Conservation (phyloP, 2,113 vertebrate genomes). For the Arizona elegans region DNA sequence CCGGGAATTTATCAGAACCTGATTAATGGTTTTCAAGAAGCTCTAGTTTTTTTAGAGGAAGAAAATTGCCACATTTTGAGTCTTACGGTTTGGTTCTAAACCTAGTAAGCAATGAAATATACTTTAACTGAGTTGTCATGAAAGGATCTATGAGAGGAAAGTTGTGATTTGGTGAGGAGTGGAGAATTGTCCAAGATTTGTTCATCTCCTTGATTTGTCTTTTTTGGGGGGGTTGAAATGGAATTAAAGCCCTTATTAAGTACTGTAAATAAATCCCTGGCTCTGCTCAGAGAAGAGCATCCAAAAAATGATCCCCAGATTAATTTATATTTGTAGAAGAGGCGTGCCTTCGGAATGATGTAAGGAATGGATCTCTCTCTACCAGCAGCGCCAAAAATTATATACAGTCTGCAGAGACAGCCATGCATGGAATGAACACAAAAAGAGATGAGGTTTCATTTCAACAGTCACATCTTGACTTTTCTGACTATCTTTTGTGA, state of each 20-base stretch:
- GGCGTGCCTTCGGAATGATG: not conserved
- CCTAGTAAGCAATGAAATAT: not conserved
- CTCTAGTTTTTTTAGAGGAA: not conserved
- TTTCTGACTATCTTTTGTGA: not conserved
- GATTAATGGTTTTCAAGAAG: not conserved
- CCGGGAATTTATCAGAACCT: not conserved
- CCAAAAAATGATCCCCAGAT: not conserved
- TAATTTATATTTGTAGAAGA: not conserved
- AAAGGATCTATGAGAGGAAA: not conserved
- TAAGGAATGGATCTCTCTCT: not conserved
- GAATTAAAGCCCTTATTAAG: not conserved
- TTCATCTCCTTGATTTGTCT: not conserved
- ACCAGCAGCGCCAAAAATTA: not conserved
- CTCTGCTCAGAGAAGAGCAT: not conserved
- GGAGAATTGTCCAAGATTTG: not conserved
- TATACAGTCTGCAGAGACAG: not conserved
- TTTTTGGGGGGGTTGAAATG: not conserved
- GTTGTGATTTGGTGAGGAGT: not conserved
- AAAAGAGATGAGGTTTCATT: not conserved
- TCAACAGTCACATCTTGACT: not conserved
- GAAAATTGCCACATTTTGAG: too few species aligned
- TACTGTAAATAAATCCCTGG: not conserved
- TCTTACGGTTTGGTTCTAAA: not conserved
- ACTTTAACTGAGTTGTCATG: not conserved
- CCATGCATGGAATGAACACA: not conserved